Base-by-base conservation (phyloP, 1,140 invertebrate genomes). In the Ceratoteleas bidentatus region DNA sequence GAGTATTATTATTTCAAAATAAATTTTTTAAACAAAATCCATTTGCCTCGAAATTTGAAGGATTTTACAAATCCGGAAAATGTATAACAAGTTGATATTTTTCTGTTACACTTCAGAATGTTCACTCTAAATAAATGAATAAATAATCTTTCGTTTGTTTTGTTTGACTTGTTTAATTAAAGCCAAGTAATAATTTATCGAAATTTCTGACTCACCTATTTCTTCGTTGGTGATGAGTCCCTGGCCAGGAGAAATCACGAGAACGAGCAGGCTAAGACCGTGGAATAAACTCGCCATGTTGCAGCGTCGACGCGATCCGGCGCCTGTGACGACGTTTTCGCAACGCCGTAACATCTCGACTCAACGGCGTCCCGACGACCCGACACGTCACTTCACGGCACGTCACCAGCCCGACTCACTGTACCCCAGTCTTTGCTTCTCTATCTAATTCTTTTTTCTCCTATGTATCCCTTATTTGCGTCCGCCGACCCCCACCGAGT, bases 211-310 rank as follows among this genome's bases (percentile, higher is more conserved):
- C 88, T 88, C 54, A 89, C 88, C 88, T 86, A 89, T 88, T 79
- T 89, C 88, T 74, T 89, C 79, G 77, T 89, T 88, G 68, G 88
- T 89, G 54, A 89, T 89, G 52, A 85, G 33, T 49, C 70, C 49
- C 2, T 58, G 13, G 34, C 52, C n/a, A 8, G 43, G 52, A 24
- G 8, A 33, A 45, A 60, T 38, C 36, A 52, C 45, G 11, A 76
- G 54, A 16, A 72, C 34, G 6, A 70, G 33, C 24, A 70, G 14
- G 1, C 36, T 52, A 50, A 81, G 56, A 60, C 64, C 66, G 24
- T 70, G 66, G 61, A 74, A 57, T 58, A 61, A 73, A 80, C 34
- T 62, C 15, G 45, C 38, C 64, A 68, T 77, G 61, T 60, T 60
- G 60, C 50, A 62, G 32, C 24, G 74, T 69, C 58, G 65, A 64